Evolutionary conservation across 2,113 vertebrate species (phyloP).

Genomic region (Hippocampus abdominalis): DNA sequence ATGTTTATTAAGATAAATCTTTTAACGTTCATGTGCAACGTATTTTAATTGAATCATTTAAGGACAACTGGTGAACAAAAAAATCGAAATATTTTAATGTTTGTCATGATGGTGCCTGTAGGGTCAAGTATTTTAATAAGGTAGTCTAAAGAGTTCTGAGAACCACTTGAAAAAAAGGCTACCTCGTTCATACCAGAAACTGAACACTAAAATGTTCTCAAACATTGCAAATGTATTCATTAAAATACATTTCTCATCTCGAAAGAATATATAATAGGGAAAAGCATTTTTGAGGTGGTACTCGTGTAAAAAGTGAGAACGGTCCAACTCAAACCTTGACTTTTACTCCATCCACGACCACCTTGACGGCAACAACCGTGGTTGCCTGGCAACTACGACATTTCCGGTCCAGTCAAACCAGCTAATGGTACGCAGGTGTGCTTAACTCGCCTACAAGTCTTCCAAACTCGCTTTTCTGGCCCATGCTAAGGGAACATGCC

Average conservation of each 20-base stretch:
- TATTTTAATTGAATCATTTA: too few relatives aligned
- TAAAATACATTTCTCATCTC: too few relatives aligned
- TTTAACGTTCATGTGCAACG: too few relatives aligned
- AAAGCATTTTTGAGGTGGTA: not conserved
- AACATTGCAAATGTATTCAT: too few relatives aligned
- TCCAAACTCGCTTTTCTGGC: not conserved
- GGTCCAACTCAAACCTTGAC: not conserved
- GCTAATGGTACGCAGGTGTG: constrained; percentile 33
- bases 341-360: not conserved
- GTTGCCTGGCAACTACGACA: constrained; percentile 27
- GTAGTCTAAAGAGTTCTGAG: not conserved
- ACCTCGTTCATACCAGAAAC: not conserved
- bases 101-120: too few relatives aligned
- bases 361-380: constrained; percentile 19
- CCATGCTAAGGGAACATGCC: not conserved
- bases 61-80: too few relatives aligned
- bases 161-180: not conserved
- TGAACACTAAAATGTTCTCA: too few relatives aligned
- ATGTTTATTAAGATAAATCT: too few relatives aligned
- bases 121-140: too few relatives aligned
- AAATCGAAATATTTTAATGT: too few relatives aligned
- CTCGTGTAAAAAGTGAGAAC: too few relatives aligned
- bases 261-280: not conserved
- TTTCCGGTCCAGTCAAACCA: constrained; percentile 6
- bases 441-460: not conserved